phyloP scores from a whole-genome alignment of 2,888 invertebrate genomes.

The Tipula helvola region DNA sequence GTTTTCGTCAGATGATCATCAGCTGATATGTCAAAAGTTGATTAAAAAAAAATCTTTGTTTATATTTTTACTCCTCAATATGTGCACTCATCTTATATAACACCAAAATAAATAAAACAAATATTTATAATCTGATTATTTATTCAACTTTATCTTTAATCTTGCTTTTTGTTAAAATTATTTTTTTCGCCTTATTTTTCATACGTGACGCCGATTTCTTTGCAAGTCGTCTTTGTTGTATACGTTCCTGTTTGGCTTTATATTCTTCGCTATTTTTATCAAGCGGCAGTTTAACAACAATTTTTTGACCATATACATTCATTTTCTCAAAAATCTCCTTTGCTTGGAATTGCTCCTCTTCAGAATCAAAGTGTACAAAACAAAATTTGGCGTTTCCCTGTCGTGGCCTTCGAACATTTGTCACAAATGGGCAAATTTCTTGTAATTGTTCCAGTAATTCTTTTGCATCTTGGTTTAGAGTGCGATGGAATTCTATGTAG shows the following conservation, averaged over 20 bases:
- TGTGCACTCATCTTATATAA: neutral
- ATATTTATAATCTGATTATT: neutral
- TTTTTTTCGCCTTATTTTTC: neutral
- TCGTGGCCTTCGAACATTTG: neutral
- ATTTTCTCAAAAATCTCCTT: neutral
- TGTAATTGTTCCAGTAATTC: neutral
- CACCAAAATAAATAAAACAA: neutral
- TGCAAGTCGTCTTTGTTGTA: neutral
- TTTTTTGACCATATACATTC: neutral
- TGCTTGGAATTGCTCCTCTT: neutral
- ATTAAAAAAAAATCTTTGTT: neutral
- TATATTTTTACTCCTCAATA: neutral
- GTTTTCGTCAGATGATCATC: conserved; percentile 1
- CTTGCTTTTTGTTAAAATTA: neutral
- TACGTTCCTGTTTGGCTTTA: neutral
- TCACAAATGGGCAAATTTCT: neutral
- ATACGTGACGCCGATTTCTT: neutral
- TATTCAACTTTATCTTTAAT: neutral
- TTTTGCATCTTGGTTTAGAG: neutral
- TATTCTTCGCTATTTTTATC: neutral
- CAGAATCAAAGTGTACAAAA: neutral
- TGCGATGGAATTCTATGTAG: neutral
- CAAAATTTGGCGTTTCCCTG: neutral
- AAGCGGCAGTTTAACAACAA: neutral
- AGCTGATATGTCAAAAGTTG: conserved; percentile 1